Percentiles rank a stretch among this genome's conserved stretches.
These are phyloP conservation scores for Falco naumanni DNA, from an alignment of 2,797 vertebrate species.

Conservation along the genomic window DNA sequence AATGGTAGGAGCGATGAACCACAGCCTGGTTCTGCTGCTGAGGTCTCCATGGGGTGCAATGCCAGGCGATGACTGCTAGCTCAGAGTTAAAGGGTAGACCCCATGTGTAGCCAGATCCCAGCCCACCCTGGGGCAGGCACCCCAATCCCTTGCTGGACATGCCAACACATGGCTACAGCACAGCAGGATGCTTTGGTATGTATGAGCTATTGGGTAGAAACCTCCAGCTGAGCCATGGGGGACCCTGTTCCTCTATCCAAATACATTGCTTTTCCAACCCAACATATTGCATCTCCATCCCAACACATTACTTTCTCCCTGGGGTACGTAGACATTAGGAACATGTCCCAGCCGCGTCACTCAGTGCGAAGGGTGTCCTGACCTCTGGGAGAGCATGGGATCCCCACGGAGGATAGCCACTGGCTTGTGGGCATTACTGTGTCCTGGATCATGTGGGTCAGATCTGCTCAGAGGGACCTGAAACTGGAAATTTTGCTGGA, in stretches of 20 bases:
- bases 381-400: background rate
- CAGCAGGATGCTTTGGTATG: background rate
- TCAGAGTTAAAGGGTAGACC: background rate
- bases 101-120: background rate
- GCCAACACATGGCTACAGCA: background rate
- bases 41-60: too few relatives aligned
- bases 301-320: background rate
- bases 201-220: background rate
- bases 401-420: rapidly evolving
- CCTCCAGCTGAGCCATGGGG: background rate
- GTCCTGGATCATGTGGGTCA: rapidly evolving
- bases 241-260: background rate
- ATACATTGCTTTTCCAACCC: background rate
- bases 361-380: background rate
- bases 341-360: background rate
- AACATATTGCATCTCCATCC: background rate
- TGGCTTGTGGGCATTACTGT: rapidly evolving
- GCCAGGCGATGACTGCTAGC: rapidly evolving
- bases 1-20: background rate
- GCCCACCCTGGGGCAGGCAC: rapidly evolving
- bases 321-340: background rate
- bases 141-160: background rate
- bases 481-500: background rate
- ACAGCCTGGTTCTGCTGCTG: background rate
- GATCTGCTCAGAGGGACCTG: too few relatives aligned